Base-by-base conservation (phyloP, 2,888 invertebrate genomes). In the Gisinianus flammeolus region DNA sequence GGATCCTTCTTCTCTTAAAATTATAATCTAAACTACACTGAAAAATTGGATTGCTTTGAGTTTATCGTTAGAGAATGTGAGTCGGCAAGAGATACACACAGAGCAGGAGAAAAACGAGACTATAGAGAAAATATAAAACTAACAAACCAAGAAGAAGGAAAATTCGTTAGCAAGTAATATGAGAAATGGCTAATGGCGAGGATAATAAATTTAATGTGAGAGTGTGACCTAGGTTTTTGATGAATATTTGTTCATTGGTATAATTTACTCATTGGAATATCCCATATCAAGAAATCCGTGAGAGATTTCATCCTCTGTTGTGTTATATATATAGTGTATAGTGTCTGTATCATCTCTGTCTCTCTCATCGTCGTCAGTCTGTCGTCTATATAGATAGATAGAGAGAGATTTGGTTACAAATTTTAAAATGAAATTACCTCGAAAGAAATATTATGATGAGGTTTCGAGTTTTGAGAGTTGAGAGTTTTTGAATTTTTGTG, bases 401-500 rank as follows among this genome's bases (percentile, higher is more conserved):
- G 3, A 4, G 54, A 16, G 66, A 66, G 66, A n/a, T 31, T 10
- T 70, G 10, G 24, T 28, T 58, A 54, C 52, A 30, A 56, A 52
- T 71, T 71, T 71, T 30, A 19, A 56, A 52, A 70, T 70, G 70
- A 70, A 70, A 70, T 54, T 52, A 70, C 70, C 54, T 33, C 52
- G 26, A 54, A n/a, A 70, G 70, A 70, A 24, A 71, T n/a, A n/a
- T n/a, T 54, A 71, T 56, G 71, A 71, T 28, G 31, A 71, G 71
- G 71, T 71, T 71, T 71, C 44, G 44, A 35, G 35, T 35, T 5
- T 35, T 5, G 44, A 44, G 44, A 44, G 44, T 44, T 44, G 12
- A 44, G 19, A 44, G 44, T 44, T 44, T n/a, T 44, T 19, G 19
- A 44, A 44, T 44, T 44, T 44, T 44, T 62, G 62, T 12, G 12